Base-by-base conservation (phyloP, 2,113 vertebrate species). In the Leptobrachium leishanense region DNA sequence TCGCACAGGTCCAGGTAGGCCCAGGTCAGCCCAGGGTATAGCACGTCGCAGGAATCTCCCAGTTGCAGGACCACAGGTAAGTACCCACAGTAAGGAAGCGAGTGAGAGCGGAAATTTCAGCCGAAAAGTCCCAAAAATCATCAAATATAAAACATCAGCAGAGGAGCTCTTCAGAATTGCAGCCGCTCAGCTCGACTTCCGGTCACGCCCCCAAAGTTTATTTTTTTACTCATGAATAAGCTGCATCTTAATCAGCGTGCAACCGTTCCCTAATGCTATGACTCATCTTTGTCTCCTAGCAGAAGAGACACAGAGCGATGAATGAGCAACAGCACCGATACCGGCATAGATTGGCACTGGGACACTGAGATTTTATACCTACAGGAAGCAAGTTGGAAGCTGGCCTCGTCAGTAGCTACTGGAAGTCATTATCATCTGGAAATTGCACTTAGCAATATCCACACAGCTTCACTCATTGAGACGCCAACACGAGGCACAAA, bases 201-300 rank as follows among this genome's bases (percentile, higher is more conserved):
- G n/a, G n/a, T n/a, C n/a, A n/a, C n/a, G n/a, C n/a, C n/a, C n/a
- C 20, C 20, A 31, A 31, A 31, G 20, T 31, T 31, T 31, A 0
- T 31, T 31, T 31, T 31, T 31, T 80, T 68, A 41, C 41, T 68
- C 64, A 44, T 62, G 63, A 67, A 13, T 43, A 65, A 66, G 64
- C 78, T 68, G 72, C 42, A 68, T 74, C 62, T 81, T 74, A 81
- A 80, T 74, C 78, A 81, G 72, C 68, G 68, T 68, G 78, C 65
- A 64, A 74, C 72, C 50, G 71, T 74, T 71, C 53, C 72, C 72
- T 74, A 74, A 68, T 62, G 71, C 73, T 68, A 74, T 81, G 78
- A 81, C 72, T 81, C 78, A 81, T 81, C 72, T 62, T 74, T 81
- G 78, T 71, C 78, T 81, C 72, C 43, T 54, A 81, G 43, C 78